A percentile compares a stretch with the other conserved stretches of the same genome.
These are phyloP conservation scores for Orcinus orca DNA, from an alignment of 2,113 vertebrate genomes.

Conservation along the genomic window DNA sequence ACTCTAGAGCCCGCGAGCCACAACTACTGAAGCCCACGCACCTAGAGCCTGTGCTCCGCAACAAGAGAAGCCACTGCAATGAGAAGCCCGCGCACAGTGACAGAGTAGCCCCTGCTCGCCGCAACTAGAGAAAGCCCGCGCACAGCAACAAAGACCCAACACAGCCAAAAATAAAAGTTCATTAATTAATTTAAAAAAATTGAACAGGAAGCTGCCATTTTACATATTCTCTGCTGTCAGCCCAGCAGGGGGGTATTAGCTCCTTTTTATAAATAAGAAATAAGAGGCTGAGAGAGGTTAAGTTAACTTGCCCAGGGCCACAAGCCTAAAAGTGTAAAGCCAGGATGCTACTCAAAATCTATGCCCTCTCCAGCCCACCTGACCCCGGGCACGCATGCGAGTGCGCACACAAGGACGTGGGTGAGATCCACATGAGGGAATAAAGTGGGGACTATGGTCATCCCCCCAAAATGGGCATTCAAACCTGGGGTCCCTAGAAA, in stretches of 20 bases:
- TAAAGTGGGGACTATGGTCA: neutral
- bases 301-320: neutral
- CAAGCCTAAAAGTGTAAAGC: neutral
- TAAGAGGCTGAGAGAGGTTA: neutral
- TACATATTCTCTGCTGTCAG: neutral
- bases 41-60: no score
- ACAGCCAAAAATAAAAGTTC: no score
- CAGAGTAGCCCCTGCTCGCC: no score
- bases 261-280: neutral
- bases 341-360: neutral
- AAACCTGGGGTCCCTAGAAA: neutral
- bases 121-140: no score
- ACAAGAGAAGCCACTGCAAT: no score
- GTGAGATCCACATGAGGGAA: accelerated
- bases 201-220: neutral
- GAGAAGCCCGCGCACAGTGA: no score
- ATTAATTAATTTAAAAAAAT: neutral
- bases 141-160: no score
- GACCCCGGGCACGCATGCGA: neutral
- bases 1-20: no score
- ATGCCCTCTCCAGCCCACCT: neutral
- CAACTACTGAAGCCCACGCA: no score
- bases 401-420: accelerated
- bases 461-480: neutral
- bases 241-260: neutral